These are phyloP conservation scores for Ascaphus truei DNA, from an alignment of 2,113 vertebrate genomes.

Conservation along the genomic window DNA sequence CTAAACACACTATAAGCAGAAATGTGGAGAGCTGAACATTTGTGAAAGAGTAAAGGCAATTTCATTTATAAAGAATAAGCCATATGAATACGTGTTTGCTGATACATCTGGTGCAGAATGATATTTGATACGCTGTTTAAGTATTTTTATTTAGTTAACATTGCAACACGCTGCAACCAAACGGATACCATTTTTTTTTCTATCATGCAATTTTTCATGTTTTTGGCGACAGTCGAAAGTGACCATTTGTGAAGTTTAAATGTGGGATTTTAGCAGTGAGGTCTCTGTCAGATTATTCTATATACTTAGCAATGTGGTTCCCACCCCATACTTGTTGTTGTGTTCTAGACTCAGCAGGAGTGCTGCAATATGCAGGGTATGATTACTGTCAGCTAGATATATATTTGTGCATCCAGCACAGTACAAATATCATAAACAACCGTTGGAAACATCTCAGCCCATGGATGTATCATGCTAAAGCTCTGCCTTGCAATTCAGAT, in stretches of 20 bases:
- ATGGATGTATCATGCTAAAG: not conserved
- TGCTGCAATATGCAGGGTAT: slow-evolving; percentile 6
- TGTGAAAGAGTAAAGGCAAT: no score
- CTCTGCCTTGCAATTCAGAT: not conserved
- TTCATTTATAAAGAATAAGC: no score
- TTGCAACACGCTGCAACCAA: no score
- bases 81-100: no score
- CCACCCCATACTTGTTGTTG: not conserved
- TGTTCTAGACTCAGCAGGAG: not conserved
- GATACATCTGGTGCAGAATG: no score
- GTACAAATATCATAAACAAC: not conserved
- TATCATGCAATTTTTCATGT: no score
- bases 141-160: no score
- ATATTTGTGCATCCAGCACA: not conserved
- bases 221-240: not conserved
- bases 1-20: no score
- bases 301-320: not conserved
- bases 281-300: not conserved
- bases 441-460: not conserved
- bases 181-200: no score
- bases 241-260: not conserved
- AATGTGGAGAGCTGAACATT: no score
- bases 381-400: slow-evolving; percentile 19
- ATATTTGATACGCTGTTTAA: no score
- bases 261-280: not conserved